Evolutionary conservation across 1,140 invertebrate genomes (phyloP), one percentile per base, ranked within the genome.

Genomic region (Berghia stephanieae): DNA sequence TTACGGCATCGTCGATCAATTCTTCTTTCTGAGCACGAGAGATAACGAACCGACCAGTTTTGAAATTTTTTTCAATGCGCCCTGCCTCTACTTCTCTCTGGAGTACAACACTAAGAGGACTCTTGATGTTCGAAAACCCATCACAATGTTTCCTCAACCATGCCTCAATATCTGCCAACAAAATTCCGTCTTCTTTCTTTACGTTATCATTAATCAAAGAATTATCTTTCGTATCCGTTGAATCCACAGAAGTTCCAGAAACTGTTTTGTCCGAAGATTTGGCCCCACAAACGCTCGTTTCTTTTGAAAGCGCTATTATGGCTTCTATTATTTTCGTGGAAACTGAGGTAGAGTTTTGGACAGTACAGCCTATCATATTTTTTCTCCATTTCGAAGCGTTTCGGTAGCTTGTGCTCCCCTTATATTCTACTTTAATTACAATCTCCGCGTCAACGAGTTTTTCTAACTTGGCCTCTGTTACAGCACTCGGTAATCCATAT

Each of bases 351-450:
- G 87, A 86, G 79, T 88, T 89, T 10, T 85, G 80, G 1, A 87
- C 84, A n/a, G 82, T 78, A 31, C 82, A 82, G 13, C 80, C 81
- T 38, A 85, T 49, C 42, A 81, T 79, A 57, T 81, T 84, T 79
- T 83, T 85, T 78, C 83, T 84, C 83, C 87, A 90, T 82, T 89
- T 91, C 13, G 87, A 92, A 10, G 94, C 94, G 89, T 95, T 95
- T 80, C 95, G 90, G 83, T 95, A 96, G 88, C 94, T 95, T 63
- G 93, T 94, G 88, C 92, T 94, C 80, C 94, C 94, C 89, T 96
- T 96, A 88, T 95, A 96, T 83, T 95, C 94, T 5, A 96, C 95
- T 91, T 94, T 94, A 73, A 94, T 92, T 18, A 96, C 93, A 79
- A 93, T 92, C 86, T 93, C 93, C 55, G 92, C 92, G 82, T 94